Base-by-base conservation (phyloP, 2,888 invertebrate genomes). In the Brachypalpus laphriformis region DNA sequence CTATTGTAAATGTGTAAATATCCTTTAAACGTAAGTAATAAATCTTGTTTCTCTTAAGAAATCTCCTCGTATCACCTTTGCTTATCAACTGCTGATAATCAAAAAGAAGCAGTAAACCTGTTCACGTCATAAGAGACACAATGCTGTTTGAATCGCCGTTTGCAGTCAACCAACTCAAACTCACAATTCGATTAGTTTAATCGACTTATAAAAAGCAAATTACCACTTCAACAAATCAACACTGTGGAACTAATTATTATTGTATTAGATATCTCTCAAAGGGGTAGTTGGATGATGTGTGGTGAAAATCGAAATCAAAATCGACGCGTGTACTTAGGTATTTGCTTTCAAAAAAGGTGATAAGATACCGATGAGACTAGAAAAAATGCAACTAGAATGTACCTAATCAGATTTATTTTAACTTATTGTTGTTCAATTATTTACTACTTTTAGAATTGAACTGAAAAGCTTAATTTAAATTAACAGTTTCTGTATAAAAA, bases 61-160 rank as follows among this genome's bases (percentile, higher is more conserved):
- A 63, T 57, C 34, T 54, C 16, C 45, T 57, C 9, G 31, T 70
- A 49, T 51, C 49, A 54, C 37, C 47, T 20, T 40, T n/a, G 31
- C 71, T 85, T 85, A 85, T 85, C 85, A 31, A n/a, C n/a, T 22
- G 16, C 56, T 66, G 57, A 75, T 85, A 75, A 75, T 68, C 82
- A 40, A 8, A 14, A 37, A 37, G 25, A 63, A 18, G 37, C 49
- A 54, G 51, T 34, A 66, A 78, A 68, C 56, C 74, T 78, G 78
- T 78, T 72, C 31, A 42, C 49, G 63, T 68, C 45, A 70, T 31
- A 78, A 56, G 47, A 74, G 78, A 82, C 61, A 82, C 59, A 72
- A 66, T 56, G 66, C 6, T 28, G 9, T 49, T 51, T 20, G 47
- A 42, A 28, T 40, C 45, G 47, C 37, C 20, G 25, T 28, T 57